Conservation (phyloP, 2,888 invertebrate genomes). For the Drosophila subquinaria region DNA sequence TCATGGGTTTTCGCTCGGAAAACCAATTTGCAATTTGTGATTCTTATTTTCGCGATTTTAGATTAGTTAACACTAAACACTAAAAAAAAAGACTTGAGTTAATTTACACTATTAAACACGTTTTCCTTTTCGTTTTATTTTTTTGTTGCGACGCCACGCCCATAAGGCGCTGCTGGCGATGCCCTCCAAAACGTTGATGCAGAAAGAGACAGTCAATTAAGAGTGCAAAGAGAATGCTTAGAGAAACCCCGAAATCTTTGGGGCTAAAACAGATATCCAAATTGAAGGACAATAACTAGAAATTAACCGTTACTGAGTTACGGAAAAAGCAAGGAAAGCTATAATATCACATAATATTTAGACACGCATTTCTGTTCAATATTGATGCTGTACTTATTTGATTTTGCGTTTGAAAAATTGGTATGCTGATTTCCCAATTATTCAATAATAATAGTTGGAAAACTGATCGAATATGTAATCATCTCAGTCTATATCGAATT, state of each 20-base stretch:
- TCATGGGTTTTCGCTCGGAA: conserved; percentile 42
- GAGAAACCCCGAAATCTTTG: conserved; percentile 23
- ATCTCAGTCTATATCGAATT: conserved; percentile 65
- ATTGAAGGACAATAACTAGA: conserved; percentile 80
- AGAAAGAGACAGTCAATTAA: conserved; percentile 64
- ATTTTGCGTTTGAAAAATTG: conserved; percentile 62
- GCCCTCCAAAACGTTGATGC: conserved; percentile 66
- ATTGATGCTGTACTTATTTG: conserved; percentile 51
- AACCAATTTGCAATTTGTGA: conserved; percentile 70
- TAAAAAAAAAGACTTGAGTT: conserved; percentile 76
- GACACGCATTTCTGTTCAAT: conserved; percentile 60
- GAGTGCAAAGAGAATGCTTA: conserved; percentile 61
- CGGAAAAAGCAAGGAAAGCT: conserved; percentile 21
- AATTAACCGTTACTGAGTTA: conserved; percentile 67
- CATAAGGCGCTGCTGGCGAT: conserved; percentile 49
- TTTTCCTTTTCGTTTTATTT: conserved; percentile 57
- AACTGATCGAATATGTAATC: conserved; percentile 41
- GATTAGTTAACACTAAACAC: conserved; percentile 68
- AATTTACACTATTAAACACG: conserved; percentile 67
- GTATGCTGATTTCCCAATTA: conserved; percentile 69
- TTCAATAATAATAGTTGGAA: conserved; percentile 8
- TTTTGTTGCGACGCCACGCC: conserved; percentile 52
- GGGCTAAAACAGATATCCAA: conserved; percentile 59
- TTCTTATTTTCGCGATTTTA: conserved; percentile 80
- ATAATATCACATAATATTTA: conserved; percentile 47